Conservation (phyloP, 2,113 vertebrate species). For the Channa argus region DNA sequence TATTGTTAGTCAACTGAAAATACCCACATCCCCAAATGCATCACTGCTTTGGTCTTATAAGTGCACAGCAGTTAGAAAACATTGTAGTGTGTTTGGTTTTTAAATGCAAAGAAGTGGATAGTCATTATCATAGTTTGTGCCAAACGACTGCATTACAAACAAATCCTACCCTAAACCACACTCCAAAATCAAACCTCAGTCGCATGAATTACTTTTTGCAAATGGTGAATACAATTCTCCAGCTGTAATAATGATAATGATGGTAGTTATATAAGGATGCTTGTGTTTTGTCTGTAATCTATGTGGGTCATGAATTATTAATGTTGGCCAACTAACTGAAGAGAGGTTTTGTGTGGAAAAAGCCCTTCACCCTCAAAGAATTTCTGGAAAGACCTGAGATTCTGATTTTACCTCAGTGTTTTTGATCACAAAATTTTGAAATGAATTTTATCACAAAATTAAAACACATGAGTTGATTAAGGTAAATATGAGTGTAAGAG, state of each 20-base stretch:
- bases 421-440: too few species aligned
- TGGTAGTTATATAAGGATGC: slow-evolving; percentile 55
- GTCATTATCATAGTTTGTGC: slow-evolving; percentile 25
- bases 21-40: slow-evolving; percentile 9
- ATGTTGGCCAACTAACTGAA: slow-evolving; percentile 52
- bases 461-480: not conserved
- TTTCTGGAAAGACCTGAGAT: slow-evolving; percentile 24
- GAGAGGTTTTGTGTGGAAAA: slow-evolving; percentile 41
- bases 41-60: not conserved
- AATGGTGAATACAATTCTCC: slow-evolving; percentile 62
- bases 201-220: slow-evolving; percentile 48
- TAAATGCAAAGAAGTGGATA: slow-evolving; percentile 24
- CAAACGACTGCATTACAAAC: slow-evolving; percentile 41
- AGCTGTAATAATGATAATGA: slow-evolving; percentile 64
- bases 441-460: not conserved
- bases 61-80: slow-evolving; percentile 6
- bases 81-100: slow-evolving; percentile 5
- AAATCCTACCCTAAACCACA: slow-evolving; percentile 44
- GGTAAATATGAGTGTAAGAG: not conserved
- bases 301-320: slow-evolving; percentile 77
- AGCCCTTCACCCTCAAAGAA: not conserved
- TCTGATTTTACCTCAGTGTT: slow-evolving; percentile 1
- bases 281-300: slow-evolving; percentile 66
- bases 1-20: slow-evolving; percentile 28
- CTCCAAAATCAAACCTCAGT: slow-evolving; percentile 55